phyloP scores from a whole-genome alignment of 37 sponge, comb jelly and placozoan genomes.

The Halichondria panicea region DNA sequence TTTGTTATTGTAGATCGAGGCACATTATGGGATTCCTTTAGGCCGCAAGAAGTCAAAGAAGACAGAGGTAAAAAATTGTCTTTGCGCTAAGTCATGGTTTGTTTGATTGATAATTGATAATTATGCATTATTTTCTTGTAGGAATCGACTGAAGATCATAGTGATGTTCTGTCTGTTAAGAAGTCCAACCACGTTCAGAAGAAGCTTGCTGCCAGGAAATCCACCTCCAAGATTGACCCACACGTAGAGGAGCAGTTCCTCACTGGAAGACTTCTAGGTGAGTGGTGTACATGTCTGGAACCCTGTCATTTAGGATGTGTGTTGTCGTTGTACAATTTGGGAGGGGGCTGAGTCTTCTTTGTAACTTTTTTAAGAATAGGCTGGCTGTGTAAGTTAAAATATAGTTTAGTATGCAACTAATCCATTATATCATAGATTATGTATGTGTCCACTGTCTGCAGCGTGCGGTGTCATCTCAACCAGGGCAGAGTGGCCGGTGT shows the following conservation, averaged over 20 bases:
- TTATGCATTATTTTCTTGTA: background rate
- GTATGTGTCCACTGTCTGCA: too few relatives aligned
- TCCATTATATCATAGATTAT: too few relatives aligned
- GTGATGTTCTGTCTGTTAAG: slow-evolving; percentile 66
- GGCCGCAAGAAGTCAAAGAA: slow-evolving; percentile 80
- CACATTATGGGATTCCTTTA: slow-evolving; percentile 85
- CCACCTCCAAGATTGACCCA: slow-evolving; percentile 89
- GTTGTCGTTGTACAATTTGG: too few relatives aligned
- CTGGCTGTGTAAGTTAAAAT: too few relatives aligned
- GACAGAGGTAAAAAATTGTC: slow-evolving; percentile 1
- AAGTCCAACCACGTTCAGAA: slow-evolving; percentile 69
- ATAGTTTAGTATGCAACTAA: too few relatives aligned
- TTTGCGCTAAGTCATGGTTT: background rate
- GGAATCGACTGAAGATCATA: slow-evolving; percentile 58
- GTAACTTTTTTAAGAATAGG: too few relatives aligned
- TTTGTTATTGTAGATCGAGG: slow-evolving; percentile 61
- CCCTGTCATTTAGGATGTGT: too few relatives aligned
- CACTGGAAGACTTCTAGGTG: slow-evolving; percentile 93
- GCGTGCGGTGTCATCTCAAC: slow-evolving; percentile 91
- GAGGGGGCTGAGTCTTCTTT: too few relatives aligned
- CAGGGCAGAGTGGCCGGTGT: slow-evolving; percentile 96
- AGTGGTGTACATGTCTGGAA: too few relatives aligned
- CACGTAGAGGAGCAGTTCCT: slow-evolving; percentile 94
- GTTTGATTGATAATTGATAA: background rate
- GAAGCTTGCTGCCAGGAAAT: slow-evolving; percentile 77